phyloP scores from a whole-genome alignment of 2,888 invertebrate genomes.

The Ditylenchus weischeri region DNA sequence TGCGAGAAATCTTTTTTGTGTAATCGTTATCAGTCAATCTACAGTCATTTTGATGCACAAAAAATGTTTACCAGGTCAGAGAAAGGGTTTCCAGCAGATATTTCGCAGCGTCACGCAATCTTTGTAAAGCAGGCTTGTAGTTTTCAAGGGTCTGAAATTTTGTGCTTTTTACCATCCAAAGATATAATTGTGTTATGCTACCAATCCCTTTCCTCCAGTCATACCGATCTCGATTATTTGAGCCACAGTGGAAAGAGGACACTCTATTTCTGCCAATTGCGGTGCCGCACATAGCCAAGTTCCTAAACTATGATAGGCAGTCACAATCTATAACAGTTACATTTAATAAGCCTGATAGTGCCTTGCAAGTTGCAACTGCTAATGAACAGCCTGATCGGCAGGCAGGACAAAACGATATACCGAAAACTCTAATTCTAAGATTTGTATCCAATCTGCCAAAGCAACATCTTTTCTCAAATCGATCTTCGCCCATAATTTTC shows the following conservation, averaged over 20 bases:
- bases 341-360: too few species aligned
- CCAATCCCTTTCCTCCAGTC: constrained; percentile 80
- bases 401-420: too few species aligned
- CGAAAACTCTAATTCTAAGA: too few species aligned
- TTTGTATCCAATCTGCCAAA: too few species aligned
- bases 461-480: too few species aligned
- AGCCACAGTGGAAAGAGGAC: constrained; percentile 84
- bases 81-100: constrained; percentile 72
- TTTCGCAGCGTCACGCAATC: constrained; percentile 95
- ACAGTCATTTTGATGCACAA: too few species aligned
- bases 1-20: constrained; percentile 9
- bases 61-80: constrained; percentile 32
- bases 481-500: too few species aligned
- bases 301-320: constrained; percentile 64
- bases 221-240: constrained; percentile 94
- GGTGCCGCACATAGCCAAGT: constrained; percentile 90
- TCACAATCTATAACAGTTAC: constrained; percentile 65
- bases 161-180: too few species aligned
- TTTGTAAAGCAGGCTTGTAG: constrained; percentile 86
- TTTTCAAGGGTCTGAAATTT: constrained; percentile 29
- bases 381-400: too few species aligned
- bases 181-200: constrained; percentile 38
- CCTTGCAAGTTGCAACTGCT: too few species aligned
- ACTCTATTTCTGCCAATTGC: constrained; percentile 81
- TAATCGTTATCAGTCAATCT: neutral